Evolutionary conservation across 2,888 invertebrate species (phyloP), one percentile per base, ranked within the genome.

Genomic region (Phlogophora meticulosa): DNA sequence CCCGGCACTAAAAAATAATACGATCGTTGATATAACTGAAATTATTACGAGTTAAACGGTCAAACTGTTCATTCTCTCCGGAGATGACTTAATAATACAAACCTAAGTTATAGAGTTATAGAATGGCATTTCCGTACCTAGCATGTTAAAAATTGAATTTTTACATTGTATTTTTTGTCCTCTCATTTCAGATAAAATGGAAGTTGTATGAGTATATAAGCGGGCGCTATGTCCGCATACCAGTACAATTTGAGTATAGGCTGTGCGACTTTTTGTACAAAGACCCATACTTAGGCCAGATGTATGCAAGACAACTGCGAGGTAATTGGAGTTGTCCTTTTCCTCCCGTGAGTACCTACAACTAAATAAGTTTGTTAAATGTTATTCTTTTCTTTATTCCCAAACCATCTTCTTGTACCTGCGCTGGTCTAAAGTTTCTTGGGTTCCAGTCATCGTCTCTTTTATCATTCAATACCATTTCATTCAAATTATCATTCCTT

Each of bases 281-380:
- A 7, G 76, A 75, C 3, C 51, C 15, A n/a, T 76, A 48, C 40
- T 9, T 76, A 7, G 74, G 74, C 0, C 15, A 65, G 22, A 70
- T 76, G 71, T 64, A 28, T 9, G 71, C 74, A 4, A 56, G 43
- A n/a, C 76, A 75, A 45, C 22, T 75, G 4, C 53, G 20, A 7
- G 51, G 45, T 2, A 75, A 75, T 36, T 75, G 71, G 76, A 45
- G 56, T 2, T 75, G 76, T 11, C 74, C 71, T 15, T 76, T 75
- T 1, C 43, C 74, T 36, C 45, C 67, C 0, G 74, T 75, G n/a
- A 75, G 74, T 70, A 45, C 3, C 28, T n/a, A n/a, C n/a, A 17
- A 0, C 13, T 0, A 1, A 10, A 9, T n/a, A n/a, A 10, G 4
- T n/a, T 53, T 38, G 10, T n/a, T n/a, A 22, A 22, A 15, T 22